Evolutionary conservation across 2,797 vertebrate genomes (phyloP).

Genomic region (Anguilla anguilla): DNA sequence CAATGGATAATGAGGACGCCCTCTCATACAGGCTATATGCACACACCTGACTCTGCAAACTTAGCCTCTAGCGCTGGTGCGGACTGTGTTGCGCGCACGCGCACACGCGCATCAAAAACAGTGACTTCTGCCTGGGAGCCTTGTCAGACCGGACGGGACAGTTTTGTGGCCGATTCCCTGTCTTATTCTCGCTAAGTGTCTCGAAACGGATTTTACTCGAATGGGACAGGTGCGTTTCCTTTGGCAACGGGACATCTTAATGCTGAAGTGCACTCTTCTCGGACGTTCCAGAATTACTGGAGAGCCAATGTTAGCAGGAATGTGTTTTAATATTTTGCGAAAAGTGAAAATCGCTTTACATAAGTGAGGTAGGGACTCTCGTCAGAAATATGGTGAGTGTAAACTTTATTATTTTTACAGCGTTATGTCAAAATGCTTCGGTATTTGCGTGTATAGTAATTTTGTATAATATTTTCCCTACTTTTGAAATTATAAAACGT

Average conservation of each 20-base stretch:
- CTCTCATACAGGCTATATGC: conserved; percentile 12
- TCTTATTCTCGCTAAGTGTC: neutral
- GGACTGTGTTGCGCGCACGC: conserved; percentile 17
- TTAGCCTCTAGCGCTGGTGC: conserved; percentile 15
- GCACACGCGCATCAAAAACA: conserved; percentile 4
- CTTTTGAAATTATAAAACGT: neutral
- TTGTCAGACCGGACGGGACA: conserved; percentile 19
- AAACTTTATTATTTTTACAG: neutral
- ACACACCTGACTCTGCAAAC: conserved; percentile 28
- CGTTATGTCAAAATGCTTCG: neutral
- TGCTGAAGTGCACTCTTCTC: neutral
- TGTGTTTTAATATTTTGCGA: neutral
- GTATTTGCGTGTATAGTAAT: conserved; percentile 2
- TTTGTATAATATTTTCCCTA: neutral
- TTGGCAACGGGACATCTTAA: neutral
- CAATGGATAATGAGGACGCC: neutral
- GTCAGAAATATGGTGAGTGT: neutral
- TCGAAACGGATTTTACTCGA: neutral
- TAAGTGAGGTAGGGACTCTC: neutral
- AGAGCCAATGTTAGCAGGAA: neutral
- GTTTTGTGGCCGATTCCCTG: neutral
- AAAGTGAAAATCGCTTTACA: conserved; percentile 23
- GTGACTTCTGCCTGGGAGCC: neutral
- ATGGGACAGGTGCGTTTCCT: neutral
- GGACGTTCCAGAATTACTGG: neutral